A percentile compares a stretch with the other conserved stretches of the same genome.
Conservation (phyloP, 37 sponge, comb jelly and placozoan species). For the Corticium candelabrum region DNA sequence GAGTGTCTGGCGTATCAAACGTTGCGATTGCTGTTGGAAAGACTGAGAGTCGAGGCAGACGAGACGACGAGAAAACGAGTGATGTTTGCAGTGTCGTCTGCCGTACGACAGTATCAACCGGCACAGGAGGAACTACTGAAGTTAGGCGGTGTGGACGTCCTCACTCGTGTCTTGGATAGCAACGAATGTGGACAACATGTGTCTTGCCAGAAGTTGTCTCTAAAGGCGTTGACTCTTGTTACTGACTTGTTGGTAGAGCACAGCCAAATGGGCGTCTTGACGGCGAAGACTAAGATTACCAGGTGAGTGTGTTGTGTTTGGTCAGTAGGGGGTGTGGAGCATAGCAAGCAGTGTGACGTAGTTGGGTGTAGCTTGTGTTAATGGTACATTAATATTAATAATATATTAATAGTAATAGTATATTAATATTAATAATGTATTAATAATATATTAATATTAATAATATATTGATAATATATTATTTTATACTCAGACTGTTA, state of each 20-base stretch:
- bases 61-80: slow-evolving; percentile 42
- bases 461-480: no score
- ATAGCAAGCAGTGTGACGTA: no score
- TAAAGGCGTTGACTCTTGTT: background rate
- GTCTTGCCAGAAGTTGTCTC: background rate
- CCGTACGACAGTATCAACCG: background rate
- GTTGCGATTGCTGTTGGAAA: background rate
- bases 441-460: no score
- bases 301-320: no score
- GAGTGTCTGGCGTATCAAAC: background rate
- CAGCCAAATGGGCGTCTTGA: no score
- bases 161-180: background rate
- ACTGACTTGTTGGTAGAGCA: background rate
- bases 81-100: slow-evolving; percentile 56
- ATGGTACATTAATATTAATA: no score
- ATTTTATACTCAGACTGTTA: no score
- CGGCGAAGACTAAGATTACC: no score
- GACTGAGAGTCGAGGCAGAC: slow-evolving; percentile 5
- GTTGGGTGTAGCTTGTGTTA: no score
- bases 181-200: background rate
- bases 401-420: no score
- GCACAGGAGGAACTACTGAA: background rate
- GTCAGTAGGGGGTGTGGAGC: no score
- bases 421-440: no score
- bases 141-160: background rate